Evolutionary conservation across 37 sponge, comb jelly and placozoan genomes (phyloP).

Genomic region (Tethya wilhelma): DNA sequence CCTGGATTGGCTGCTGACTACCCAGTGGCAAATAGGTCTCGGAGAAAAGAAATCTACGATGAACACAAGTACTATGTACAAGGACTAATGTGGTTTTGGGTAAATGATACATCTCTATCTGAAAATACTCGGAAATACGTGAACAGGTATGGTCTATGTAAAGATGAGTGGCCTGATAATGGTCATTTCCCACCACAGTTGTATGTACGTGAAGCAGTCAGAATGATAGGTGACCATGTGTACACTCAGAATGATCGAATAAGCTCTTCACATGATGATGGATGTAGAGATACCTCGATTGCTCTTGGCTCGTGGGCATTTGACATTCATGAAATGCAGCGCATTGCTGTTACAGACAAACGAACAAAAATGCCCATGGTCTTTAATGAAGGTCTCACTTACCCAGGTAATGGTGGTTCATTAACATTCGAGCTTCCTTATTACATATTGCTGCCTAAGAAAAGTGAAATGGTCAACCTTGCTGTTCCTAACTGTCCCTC

Average conservation of each 20-base stretch:
- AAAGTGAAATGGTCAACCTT: not conserved
- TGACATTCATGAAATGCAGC: conserved; percentile 6
- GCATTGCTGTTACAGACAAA: not conserved
- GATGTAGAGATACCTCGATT: not conserved
- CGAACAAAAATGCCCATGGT: not conserved
- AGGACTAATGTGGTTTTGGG: conserved; percentile 18
- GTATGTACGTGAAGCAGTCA: not conserved
- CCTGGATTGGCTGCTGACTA: not conserved
- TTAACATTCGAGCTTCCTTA: not conserved
- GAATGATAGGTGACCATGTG: not conserved
- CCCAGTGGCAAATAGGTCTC: not conserved
- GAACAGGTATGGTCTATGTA: not conserved
- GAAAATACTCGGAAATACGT: not conserved
- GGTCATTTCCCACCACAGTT: conserved; percentile 1
- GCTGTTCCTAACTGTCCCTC: conserved; percentile 17
- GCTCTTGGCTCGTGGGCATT: not conserved
- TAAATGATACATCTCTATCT: not conserved
- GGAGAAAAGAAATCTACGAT: not conserved
- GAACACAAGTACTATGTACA: not conserved
- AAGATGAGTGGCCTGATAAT: conserved; percentile 18
- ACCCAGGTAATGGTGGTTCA: not conserved
- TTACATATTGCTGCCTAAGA: not conserved
- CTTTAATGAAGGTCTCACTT: conserved; percentile 5
- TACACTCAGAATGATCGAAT: not conserved
- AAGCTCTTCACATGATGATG: not conserved